Conservation (phyloP, 2,888 invertebrate genomes). For the Stratiomys singularior region DNA sequence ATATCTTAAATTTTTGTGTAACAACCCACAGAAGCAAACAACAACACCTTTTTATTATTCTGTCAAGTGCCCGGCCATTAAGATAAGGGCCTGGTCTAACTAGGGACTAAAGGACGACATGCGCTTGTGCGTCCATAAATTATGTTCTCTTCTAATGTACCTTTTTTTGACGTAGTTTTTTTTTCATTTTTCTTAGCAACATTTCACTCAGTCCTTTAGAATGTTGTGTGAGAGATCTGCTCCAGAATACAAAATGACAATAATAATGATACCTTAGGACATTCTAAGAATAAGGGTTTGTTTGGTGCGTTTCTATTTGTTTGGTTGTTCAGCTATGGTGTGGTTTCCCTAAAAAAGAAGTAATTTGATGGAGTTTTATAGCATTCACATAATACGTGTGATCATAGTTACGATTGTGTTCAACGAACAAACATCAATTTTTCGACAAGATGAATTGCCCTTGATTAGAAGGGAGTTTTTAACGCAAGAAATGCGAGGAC, state of each 20-base stretch:
- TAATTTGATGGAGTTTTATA: conserved; percentile 43
- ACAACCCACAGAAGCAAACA: conserved; percentile 40
- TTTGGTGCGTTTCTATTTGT: conserved; percentile 22
- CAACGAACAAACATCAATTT: background rate
- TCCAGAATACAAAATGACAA: background rate
- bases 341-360: conserved; percentile 38
- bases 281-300: conserved; percentile 39
- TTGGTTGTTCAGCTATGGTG: conserved; percentile 26
- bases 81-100: conserved; percentile 30
- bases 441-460: no score
- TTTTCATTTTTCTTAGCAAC: background rate
- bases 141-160: conserved; percentile 19
- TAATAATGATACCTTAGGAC: background rate
- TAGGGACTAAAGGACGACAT: conserved; percentile 27
- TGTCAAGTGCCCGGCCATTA: conserved; percentile 42
- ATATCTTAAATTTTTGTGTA: conserved; percentile 31
- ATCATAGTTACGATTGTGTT: background rate
- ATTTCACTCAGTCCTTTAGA: conserved; percentile 32
- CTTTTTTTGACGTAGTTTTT: conserved; percentile 24
- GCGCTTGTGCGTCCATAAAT: conserved; percentile 44
- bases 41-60: conserved; percentile 46
- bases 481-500: no score
- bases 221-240: background rate
- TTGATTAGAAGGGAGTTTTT: no score
- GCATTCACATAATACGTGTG: conserved; percentile 7